These are phyloP conservation scores for Corythaeola cristata DNA, from an alignment of 2,113 vertebrate species.

Conservation along the genomic window DNA sequence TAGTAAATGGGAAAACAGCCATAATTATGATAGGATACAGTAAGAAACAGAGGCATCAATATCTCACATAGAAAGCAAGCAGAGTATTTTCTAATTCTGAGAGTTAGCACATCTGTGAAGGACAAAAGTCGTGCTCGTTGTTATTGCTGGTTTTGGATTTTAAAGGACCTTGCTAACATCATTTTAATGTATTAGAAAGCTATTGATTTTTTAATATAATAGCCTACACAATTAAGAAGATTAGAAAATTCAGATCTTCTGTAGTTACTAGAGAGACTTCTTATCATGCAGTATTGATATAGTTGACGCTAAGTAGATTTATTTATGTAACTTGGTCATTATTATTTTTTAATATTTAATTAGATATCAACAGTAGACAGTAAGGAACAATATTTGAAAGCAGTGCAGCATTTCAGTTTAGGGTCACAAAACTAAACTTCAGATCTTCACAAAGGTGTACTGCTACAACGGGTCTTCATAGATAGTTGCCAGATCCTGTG, in stretches of 20 bases:
- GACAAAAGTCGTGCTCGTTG: not conserved
- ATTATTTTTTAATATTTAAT: not conserved
- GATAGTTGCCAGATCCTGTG: not conserved
- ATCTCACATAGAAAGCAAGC: not conserved
- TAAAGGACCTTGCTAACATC: not conserved
- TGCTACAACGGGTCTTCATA: not conserved
- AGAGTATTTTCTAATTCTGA: not conserved
- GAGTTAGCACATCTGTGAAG: not conserved
- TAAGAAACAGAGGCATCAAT: not conserved
- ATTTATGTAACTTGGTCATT: constrained; percentile 36
- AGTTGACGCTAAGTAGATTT: constrained; percentile 46
- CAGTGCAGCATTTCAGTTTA: not conserved
- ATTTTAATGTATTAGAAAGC: constrained; percentile 21
- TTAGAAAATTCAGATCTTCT: constrained; percentile 37
- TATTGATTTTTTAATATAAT: constrained; percentile 42
- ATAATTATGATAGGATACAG: not conserved
- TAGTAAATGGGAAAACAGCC: constrained; percentile 1
- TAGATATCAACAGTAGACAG: not conserved
- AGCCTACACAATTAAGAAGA: constrained; percentile 45
- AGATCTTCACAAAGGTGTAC: not conserved
- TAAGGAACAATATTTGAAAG: not conserved
- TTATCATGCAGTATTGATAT: not conserved
- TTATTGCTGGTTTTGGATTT: not conserved
- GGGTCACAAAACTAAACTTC: not conserved
- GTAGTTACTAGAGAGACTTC: constrained; percentile 25